phyloP scores from a whole-genome alignment of 2,888 invertebrate species.

The Spatulosminthurus flaviceps region DNA sequence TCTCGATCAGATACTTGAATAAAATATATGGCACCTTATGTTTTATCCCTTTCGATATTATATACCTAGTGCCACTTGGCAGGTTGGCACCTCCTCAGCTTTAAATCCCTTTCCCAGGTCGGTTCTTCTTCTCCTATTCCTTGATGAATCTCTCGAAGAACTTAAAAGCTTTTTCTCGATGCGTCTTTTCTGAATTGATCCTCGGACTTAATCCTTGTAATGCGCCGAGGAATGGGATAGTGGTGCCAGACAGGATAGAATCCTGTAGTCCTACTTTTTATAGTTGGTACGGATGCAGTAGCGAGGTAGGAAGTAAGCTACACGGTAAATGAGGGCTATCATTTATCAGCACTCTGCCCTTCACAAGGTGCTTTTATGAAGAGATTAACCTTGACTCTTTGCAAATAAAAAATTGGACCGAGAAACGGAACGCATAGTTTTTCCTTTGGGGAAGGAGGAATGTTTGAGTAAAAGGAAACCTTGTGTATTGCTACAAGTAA shows the following conservation, averaged over 20 bases:
- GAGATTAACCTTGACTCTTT: neutral
- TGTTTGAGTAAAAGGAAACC: neutral
- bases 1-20: neutral
- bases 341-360: neutral
- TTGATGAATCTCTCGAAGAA: neutral
- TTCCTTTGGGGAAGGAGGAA: neutral
- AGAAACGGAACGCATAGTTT: neutral
- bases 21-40: neutral
- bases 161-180: neutral
- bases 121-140: neutral
- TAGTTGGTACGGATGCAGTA: no score
- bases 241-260: no score
- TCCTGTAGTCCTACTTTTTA: no score
- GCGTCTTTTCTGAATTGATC: neutral
- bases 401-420: neutral
- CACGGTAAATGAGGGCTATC: neutral
- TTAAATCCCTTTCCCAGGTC: no score
- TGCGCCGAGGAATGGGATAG: neutral
- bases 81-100: neutral
- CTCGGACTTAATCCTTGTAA: slow-evolving; percentile 6
- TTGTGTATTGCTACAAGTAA: neutral
- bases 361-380: neutral
- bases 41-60: neutral
- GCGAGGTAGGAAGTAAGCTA: neutral
- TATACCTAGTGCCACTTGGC: neutral